Evolutionary conservation across 2,888 invertebrate genomes (phyloP), one percentile per base, ranked within the genome.

Genomic region (Drosophila meridiana): DNA sequence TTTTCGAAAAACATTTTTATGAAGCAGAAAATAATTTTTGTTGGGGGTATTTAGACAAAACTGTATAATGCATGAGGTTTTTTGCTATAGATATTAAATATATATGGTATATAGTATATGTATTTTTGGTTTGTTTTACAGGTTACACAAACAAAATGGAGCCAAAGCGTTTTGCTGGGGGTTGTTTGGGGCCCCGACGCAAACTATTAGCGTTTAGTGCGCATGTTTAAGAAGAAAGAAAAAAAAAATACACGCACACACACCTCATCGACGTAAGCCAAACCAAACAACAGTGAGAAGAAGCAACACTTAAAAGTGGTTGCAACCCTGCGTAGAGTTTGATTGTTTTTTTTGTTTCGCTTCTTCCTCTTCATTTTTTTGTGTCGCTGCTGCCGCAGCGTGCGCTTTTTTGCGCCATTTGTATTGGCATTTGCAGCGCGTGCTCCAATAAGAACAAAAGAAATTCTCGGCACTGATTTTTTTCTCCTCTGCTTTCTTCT

Each of bases 361-460:
- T 65, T 26, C 20, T 26, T 55, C 42, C 36, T 47, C 48, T 64
- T 28, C 56, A 64, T 30, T 28, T 20, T n/a, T 53, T 40, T 55
- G 20, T 20, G 20, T 1, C 20, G 20, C 20, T 66, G 61, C 52
- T 52, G 57, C 50, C 67, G 57, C 57, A 58, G 67, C 73, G 73
- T 70, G 86, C 81, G 70, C 78, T 82, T 90, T 88, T 90, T 88
- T 86, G 74, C 90, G 87, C 90, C 90, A 90, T 86, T 90, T 90
- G 87, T 90, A 90, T 90, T 87, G 89, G 90, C 85, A 90, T 90
- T 87, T 89, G 75, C 69, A 75, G 89, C 73, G 83, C 84, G 90
- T 89, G 90, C 87, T 87, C 87, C 87, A 87, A 87, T 87, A 90
- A 89, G 90, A 87, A 87, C 90, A 87, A 90, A 90, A 90, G 87